Base-by-base conservation (phyloP, 2,113 vertebrate genomes). In the Tympanuchus pallidicinctus region DNA sequence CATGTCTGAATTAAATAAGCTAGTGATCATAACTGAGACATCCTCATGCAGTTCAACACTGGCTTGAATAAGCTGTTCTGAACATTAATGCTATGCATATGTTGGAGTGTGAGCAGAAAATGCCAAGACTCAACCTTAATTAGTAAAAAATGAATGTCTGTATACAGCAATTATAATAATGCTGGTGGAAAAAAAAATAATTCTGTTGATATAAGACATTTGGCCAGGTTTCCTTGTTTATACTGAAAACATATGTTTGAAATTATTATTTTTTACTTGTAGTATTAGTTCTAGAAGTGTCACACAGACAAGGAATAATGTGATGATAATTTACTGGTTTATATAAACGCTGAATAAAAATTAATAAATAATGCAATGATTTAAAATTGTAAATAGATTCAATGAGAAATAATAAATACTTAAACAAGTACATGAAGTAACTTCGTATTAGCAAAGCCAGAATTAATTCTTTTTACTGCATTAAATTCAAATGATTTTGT, bases 231-330 rank as follows among this genome's bases (percentile, higher is more conserved):
- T 95, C n/a, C 66, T 70, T 94, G 27, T 95, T 93, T 81, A 42
- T 94, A 93, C 96, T 96, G 93, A 95, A 98, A 97, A 95, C 95
- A 93, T 96, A 72, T 96, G 91, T 95, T 93, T 78, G 28, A 94
- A 86, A 94, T 71, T 56, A 59, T 70, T 81, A 94, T 92, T 95
- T 82, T 90, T 82, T 79, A 84, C 71, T 81, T 2, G 10, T 94
- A 66, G 5, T 81, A 16, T 78, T 93, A 92, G 60, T 90, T 96
- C 81, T 78, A 61, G 70, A 30, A 80, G 36, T 93, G 54, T 60
- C 14, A 76, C 75, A 52, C 80, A 83, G 56, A 67, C 86, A 94
- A 83, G 52, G 86, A 95, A 87, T 90, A 92, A 94, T 93, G 76
- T 30, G 86, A 94, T 86, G 57, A 3, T 74, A 83, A 90, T 48